A percentile compares a stretch with the other conserved stretches of the same genome.
Evolutionary conservation across 2,113 vertebrate genomes (phyloP).

Genomic region (Proterorhinus semilunaris): DNA sequence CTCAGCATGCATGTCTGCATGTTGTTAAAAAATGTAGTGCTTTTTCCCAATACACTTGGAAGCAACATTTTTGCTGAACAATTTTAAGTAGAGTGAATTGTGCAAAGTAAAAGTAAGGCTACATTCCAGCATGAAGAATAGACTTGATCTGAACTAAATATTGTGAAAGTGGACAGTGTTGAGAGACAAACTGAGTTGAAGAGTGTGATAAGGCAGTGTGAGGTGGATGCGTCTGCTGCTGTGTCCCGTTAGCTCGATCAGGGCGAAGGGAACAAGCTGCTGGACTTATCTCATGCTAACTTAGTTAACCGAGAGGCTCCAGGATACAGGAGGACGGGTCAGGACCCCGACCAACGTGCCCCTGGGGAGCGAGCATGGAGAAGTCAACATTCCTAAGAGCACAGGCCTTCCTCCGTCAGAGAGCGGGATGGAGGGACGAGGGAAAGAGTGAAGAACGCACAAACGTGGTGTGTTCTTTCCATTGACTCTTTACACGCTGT

Average conservation of each 20-base stretch:
- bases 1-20: too few relatives aligned
- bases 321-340: conserved; percentile 71
- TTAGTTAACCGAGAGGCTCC: conserved; percentile 82
- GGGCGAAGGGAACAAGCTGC: conserved; percentile 56
- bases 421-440: conserved; percentile 56
- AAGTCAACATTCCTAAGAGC: conserved; percentile 82
- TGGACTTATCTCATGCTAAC: conserved; percentile 85
- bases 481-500: conserved; percentile 36
- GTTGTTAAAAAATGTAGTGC: too few relatives aligned
- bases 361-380: conserved; percentile 70
- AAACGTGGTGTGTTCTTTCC: conserved; percentile 55
- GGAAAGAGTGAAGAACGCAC: conserved; percentile 42
- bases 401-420: conserved; percentile 65
- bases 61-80: too few relatives aligned
- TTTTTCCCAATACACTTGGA: too few relatives aligned
- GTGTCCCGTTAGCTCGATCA: conserved; percentile 61
- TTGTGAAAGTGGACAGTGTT: conserved; percentile 32
- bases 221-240: conserved; percentile 59
- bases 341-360: conserved; percentile 75
- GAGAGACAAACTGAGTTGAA: conserved; percentile 51
- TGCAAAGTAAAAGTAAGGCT: neutral
- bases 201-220: conserved; percentile 47
- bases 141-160: conserved; percentile 27
- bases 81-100: too few relatives aligned
- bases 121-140: neutral